A percentile compares a stretch with the other conserved stretches of the same genome.
Evolutionary conservation across 2,888 invertebrate species (phyloP).

Genomic region (Formica aserva): DNA sequence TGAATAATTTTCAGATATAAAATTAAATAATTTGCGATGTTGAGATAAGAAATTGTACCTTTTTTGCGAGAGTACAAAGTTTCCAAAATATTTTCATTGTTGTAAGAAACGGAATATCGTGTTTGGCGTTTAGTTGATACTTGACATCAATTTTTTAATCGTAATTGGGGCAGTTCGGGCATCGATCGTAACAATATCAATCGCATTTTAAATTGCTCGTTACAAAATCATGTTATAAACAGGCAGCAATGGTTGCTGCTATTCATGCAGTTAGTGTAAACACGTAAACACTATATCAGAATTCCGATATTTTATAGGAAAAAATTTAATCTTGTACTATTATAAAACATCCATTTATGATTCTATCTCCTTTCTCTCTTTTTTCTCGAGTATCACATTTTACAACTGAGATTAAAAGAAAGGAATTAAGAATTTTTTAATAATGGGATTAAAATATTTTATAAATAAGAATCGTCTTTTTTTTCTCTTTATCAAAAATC

Average conservation of each 20-base stretch:
- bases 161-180: not conserved
- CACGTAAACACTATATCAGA: not conserved
- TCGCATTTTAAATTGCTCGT: not conserved
- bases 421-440: not conserved
- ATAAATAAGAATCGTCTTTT: not conserved
- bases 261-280: not conserved
- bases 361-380: not conserved
- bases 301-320: not conserved
- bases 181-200: conserved; percentile 1
- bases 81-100: not conserved
- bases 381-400: not conserved
- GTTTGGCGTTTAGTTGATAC: not conserved
- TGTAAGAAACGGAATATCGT: not conserved
- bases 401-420: not conserved
- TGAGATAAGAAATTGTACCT: not conserved
- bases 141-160: not conserved
- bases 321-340: not conserved
- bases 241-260: not conserved
- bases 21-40: not conserved
- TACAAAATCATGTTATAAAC: not conserved
- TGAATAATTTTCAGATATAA: not conserved
- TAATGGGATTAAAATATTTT: not conserved
- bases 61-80: not conserved
- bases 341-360: not conserved
- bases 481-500: not conserved